phyloP scores from a whole-genome alignment of 2,113 vertebrate genomes.

The Erythrolamprus reginae region DNA sequence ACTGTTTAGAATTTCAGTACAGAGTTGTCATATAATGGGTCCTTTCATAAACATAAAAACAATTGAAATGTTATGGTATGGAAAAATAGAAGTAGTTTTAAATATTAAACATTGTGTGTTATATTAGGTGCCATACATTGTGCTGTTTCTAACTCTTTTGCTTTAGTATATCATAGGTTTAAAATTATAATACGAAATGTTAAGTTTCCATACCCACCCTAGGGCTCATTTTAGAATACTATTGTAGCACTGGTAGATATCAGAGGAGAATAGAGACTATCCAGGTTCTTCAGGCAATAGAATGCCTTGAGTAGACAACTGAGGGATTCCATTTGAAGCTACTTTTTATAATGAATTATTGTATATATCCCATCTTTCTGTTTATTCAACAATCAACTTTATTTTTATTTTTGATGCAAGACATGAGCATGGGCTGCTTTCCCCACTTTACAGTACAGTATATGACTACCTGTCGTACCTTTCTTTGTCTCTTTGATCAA shows the following conservation, averaged over 20 bases:
- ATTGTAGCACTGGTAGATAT: too few relatives aligned
- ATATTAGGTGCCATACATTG: not conserved
- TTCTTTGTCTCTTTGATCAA: not conserved
- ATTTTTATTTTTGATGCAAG: not conserved
- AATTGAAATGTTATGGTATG: constrained; percentile 19
- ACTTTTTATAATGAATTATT: too few relatives aligned
- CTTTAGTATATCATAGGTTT: not conserved
- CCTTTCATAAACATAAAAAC: constrained; percentile 37
- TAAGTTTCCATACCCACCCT: not conserved
- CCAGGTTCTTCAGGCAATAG: too few relatives aligned
- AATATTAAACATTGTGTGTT: not conserved
- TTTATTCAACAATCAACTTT: not conserved
- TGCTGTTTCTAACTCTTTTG: not conserved
- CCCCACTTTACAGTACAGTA: not conserved
- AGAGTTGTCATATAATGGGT: constrained; percentile 38
- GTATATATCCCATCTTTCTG: not conserved
- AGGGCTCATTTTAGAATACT: too few relatives aligned
- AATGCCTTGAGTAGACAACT: too few relatives aligned
- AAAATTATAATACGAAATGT: not conserved
- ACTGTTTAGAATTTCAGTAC: not conserved
- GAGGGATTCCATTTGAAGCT: too few relatives aligned
- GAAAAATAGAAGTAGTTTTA: not conserved
- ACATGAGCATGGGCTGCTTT: not conserved
- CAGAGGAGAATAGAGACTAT: too few relatives aligned
- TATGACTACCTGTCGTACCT: not conserved